These are phyloP conservation scores for Parasteatoda tepidariorum DNA, from an alignment of 1,140 invertebrate genomes.

Conservation along the genomic window DNA sequence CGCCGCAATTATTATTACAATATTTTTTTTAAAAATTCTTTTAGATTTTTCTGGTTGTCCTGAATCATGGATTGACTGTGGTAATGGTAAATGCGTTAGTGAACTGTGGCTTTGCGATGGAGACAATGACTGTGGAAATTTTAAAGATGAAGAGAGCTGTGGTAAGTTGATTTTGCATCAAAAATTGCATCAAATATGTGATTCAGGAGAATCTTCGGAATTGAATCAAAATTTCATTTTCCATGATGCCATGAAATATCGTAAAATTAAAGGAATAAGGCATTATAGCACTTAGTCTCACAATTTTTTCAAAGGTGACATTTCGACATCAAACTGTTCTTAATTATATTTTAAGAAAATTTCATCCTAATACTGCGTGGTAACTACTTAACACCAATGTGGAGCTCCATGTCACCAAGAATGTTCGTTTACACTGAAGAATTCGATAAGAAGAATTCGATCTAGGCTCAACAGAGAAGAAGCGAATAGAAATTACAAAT, in stretches of 20 bases:
- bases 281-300: background rate
- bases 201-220: background rate
- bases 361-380: too few relatives aligned
- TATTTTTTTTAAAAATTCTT: too few relatives aligned
- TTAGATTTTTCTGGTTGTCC: background rate
- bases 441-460: too few relatives aligned
- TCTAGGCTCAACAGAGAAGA: too few relatives aligned
- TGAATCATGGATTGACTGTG: slow-evolving; percentile 61
- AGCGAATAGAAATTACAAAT: too few relatives aligned
- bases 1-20: too few relatives aligned
- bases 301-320: background rate
- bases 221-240: background rate
- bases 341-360: too few relatives aligned
- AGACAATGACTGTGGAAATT: slow-evolving; percentile 61
- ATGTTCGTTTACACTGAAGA: too few relatives aligned
- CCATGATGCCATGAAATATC: background rate
- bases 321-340: too few relatives aligned
- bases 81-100: slow-evolving; percentile 30
- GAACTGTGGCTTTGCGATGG: slow-evolving; percentile 68
- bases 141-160: slow-evolving; percentile 63
- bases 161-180: slow-evolving; percentile 10
- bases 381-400: too few relatives aligned
- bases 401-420: too few relatives aligned
- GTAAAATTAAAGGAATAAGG: background rate
- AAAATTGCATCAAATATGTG: background rate